Conservation (phyloP, 2,113 vertebrate species). For the Alethe castanea region DNA sequence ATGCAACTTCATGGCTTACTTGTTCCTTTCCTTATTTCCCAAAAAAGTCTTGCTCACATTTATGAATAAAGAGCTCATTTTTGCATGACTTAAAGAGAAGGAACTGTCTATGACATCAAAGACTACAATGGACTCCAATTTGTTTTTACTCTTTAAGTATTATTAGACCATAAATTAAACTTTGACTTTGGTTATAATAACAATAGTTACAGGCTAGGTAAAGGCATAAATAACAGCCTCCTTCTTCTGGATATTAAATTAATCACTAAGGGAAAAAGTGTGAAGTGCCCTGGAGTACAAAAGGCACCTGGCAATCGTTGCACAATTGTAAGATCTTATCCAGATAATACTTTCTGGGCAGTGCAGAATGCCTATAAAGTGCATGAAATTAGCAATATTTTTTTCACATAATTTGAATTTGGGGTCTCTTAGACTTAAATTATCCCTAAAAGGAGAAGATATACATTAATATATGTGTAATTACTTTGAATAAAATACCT, state of each 20-base stretch:
- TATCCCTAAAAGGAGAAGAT: neutral
- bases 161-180: neutral
- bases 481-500: conserved; percentile 1
- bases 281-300: neutral
- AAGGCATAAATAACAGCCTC: neutral
- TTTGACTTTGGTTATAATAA: neutral
- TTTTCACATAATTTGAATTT: neutral
- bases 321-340: neutral
- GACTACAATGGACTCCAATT: neutral
- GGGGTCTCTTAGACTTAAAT: neutral
- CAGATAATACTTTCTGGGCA: neutral
- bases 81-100: neutral
- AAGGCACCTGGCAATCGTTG: neutral
- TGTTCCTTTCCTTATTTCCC: neutral
- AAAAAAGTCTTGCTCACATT: neutral
- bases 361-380: neutral
- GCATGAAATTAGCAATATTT: neutral
- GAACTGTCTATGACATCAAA: neutral
- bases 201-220: neutral
- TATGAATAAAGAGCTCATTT: neutral
- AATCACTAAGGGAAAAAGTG: neutral
- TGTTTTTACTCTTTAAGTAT: neutral
- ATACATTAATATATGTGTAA: neutral
- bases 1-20: neutral
- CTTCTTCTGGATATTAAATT: neutral